Base-by-base conservation (phyloP, 2,797 vertebrate genomes). In the Caiman crocodilus region DNA sequence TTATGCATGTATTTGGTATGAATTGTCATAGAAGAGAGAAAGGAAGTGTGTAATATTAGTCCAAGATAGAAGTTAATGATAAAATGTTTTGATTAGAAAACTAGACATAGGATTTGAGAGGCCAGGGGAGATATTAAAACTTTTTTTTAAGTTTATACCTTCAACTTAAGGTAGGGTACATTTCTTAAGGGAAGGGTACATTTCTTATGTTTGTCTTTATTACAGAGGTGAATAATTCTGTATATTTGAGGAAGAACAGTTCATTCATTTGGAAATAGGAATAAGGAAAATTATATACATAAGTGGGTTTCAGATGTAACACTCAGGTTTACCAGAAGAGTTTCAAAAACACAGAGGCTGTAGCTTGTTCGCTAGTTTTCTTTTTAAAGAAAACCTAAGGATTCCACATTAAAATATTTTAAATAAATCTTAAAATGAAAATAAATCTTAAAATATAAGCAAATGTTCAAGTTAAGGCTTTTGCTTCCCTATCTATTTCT, bases 311-410 rank as follows among this genome's bases (percentile, higher is more conserved):
- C n/a, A 67, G 35, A 32, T 71, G 35, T 2, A 75, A 79, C 81
- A 71, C 32, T 75, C 7, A 5, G 58, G 56, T 88, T 28, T 17
- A 30, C 42, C 32, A 94, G 28, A n/a, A 42, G 69, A 73, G 6
- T 26, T 73, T 73, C 69, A 73, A 25, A 78, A 14, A 85, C 76
- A 50, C 4, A 58, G 82, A 18, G 84, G 25, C 42, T 60, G 67
- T 1, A 90, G 10, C 86, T 67, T 7, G 26, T 15, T 21, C 55
- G 18, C 9, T 57, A n/a, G 4, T 50, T 79, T 83, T 93, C 63
- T 90, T 76, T 69, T 78, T 60, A 91, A 94, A 88, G 67, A 83
- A 90, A 84, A 60, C 14, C 21, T 61, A 35, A 61, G 42, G 85
- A 88, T 64, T 85, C 4, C 17, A 42, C 23, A 4, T 3, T 90